Evolutionary conservation across 92 coral and sea anemone species (phyloP).

Genomic region (Pocillopora meandrina): DNA sequence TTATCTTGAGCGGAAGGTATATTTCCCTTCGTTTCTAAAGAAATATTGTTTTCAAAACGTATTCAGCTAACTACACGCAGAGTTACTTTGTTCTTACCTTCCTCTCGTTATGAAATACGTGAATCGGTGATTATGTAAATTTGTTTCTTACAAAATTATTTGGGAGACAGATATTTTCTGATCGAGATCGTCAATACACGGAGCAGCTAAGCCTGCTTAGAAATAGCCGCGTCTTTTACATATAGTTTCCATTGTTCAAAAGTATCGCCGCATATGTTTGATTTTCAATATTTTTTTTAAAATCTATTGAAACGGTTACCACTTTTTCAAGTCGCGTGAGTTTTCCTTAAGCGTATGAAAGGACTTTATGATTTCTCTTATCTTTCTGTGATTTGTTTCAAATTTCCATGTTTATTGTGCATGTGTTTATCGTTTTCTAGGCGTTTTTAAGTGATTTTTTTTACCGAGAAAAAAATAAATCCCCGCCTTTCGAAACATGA

Average conservation of each 20-base stretch:
- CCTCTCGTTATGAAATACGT: not conserved
- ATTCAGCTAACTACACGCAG: not conserved
- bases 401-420: not conserved
- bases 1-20: not conserved
- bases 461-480: not conserved
- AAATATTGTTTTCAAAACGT: slow-evolving; percentile 12
- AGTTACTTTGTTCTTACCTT: not conserved
- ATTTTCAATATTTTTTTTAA: not conserved
- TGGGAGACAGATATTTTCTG: not conserved
- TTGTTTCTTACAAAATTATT: not conserved
- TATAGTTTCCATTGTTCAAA: too few species aligned
- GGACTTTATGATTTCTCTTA: not conserved
- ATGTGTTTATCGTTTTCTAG: not conserved
- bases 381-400: not conserved
- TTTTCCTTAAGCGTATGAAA: not conserved
- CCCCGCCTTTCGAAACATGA: slow-evolving; percentile 15
- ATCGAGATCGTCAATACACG: too few species aligned
- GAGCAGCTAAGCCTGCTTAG: too few species aligned
- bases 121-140: not conserved
- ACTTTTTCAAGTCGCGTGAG: not conserved
- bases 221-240: too few species aligned
- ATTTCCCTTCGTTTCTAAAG: not conserved
- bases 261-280: not conserved
- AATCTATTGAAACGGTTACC: not conserved
- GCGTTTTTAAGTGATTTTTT: slow-evolving; percentile 13